Percentiles rank a stretch among this genome's conserved stretches.
Conservation (phyloP, 2,113 vertebrate species). For the Setophaga petechia region DNA sequence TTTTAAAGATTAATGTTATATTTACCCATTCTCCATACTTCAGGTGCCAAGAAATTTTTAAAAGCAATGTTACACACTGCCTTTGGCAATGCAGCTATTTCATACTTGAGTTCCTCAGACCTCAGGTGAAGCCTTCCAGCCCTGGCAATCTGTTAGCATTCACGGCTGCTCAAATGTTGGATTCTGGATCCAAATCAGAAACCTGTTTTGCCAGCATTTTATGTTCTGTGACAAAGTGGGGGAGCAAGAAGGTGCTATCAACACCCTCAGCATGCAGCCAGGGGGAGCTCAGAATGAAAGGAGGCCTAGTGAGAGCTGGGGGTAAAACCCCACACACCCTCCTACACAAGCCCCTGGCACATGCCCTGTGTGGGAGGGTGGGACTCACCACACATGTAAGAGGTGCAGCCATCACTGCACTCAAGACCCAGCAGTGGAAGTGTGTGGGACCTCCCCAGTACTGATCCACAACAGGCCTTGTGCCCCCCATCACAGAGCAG, state of each 20-base stretch:
- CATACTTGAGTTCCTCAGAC: constrained; percentile 30
- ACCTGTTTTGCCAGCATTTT: neutral
- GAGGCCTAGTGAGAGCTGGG: neutral
- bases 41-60: neutral
- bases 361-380: neutral
- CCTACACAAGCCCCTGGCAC: neutral
- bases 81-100: constrained; percentile 31
- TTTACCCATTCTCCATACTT: neutral
- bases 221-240: neutral
- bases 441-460: neutral
- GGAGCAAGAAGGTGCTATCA: neutral
- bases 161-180: neutral
- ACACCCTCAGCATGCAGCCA: neutral
- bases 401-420: neutral
- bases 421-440: neutral
- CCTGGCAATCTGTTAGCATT: neutral
- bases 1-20: neutral
- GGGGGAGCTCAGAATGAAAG: neutral
- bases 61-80: neutral
- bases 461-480: neutral
- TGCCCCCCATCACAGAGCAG: neutral
- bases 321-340: neutral
- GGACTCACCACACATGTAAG: neutral
- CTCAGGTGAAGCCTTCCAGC: constrained; percentile 42
- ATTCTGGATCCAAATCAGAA: neutral